Percentiles rank a stretch among this genome's conserved stretches.
phyloP scores from a whole-genome alignment of 2,113 vertebrate genomes.

The Malurus cyaneus region DNA sequence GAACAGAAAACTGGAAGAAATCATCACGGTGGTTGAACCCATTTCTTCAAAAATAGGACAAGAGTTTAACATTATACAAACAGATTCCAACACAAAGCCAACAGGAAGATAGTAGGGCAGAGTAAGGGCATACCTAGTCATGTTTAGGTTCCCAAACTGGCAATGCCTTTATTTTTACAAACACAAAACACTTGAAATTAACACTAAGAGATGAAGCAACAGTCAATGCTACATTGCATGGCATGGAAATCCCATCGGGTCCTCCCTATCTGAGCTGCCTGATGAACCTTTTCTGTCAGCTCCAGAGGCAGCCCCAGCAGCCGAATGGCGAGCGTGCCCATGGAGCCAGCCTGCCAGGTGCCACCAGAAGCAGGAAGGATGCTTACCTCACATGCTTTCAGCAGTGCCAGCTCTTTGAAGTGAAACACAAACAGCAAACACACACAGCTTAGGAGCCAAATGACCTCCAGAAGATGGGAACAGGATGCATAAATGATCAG shows the following conservation, averaged over 20 bases:
- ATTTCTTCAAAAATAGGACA: neutral
- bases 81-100: neutral
- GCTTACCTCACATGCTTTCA: neutral
- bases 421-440: neutral
- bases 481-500: neutral
- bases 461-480: neutral
- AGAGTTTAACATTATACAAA: neutral
- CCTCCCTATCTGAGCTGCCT: neutral
- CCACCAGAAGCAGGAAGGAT: neutral
- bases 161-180: neutral
- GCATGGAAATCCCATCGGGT: neutral
- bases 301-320: neutral
- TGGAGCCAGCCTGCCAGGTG: neutral
- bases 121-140: neutral
- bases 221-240: neutral
- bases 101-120: neutral
- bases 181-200: neutral
- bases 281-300: neutral
- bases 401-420: neutral
- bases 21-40: accelerated
- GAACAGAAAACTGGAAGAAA: neutral
- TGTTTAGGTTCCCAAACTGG: neutral
- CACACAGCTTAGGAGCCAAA: neutral
- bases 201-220: neutral
- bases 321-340: accelerated